Base-by-base conservation (phyloP, 2,888 invertebrate species). In the Neuroscelio doddi region DNA sequence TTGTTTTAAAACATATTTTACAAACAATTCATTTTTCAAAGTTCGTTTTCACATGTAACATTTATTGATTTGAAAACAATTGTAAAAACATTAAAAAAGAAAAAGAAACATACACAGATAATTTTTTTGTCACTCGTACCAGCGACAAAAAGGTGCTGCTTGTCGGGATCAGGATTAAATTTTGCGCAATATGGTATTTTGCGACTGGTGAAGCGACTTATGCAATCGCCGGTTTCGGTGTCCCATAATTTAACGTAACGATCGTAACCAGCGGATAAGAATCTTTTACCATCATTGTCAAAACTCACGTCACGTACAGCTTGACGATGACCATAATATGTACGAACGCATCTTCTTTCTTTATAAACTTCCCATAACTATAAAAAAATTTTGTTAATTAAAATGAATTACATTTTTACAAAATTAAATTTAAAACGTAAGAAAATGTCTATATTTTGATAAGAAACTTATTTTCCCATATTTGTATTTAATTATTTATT, bases 81-180 rank as follows among this genome's bases (percentile, higher is more conserved):
- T 16, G 14, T 14, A 30, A 16, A 44, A 30, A 32, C 9, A 9
- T 4, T 9, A 52, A 27, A 30, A 53, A 17, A 7, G 14, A 12
- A 27, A 15, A 7, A 15, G 16, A 56, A 38, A 90, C 94, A 90
- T 86, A 96, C 96, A 84, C 98, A 99, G 78, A 99, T 94, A 72
- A 99, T 99, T 87, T 99, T 99, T 86, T 99, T 99, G 81, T 99
- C 98, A 0, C 97, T 96, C 1, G 98, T 98, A 55, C 99, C 99
- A 44, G 97, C 96, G 0, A 99, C 96, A 87, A 99, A 98, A 16
- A 99, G 88, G 85, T 98, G 93, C 78, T 98, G 98, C 76, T 98
- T 98, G 79, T 96, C 97, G 44, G 92, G 91, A 78, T 99, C 98
- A 0, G 99, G 99, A 86, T 99, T 93, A 84, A 98, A 99, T 87